These are phyloP conservation scores for Chelonus formosanus DNA, from an alignment of 2,888 invertebrate genomes.

Conservation along the genomic window DNA sequence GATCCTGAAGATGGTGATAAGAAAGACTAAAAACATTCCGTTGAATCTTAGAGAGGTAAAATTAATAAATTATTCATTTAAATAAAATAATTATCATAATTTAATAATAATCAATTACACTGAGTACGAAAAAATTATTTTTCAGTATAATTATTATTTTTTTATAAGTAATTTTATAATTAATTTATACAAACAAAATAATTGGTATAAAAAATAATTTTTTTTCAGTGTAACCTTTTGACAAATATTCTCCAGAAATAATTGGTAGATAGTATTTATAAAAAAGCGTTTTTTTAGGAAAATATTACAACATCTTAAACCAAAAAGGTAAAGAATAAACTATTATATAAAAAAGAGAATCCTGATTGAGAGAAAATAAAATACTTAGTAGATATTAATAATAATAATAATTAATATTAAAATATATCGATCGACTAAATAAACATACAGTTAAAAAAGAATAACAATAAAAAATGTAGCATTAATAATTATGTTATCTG, in stretches of 20 bases:
- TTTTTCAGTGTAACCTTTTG: background rate
- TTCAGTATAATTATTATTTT: background rate
- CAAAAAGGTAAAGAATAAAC: constrained; percentile 32
- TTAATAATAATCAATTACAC: no score
- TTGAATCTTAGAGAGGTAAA: constrained; percentile 44
- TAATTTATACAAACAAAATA: constrained; percentile 27
- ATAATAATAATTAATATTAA: constrained; percentile 36
- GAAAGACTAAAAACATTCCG: constrained; percentile 72
- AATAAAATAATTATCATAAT: no score
- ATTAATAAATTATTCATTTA: background rate
- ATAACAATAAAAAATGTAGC: constrained; percentile 55
- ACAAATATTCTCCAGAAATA: constrained; percentile 1
- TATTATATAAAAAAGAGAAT: constrained; percentile 25
- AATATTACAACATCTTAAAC: constrained; percentile 10
- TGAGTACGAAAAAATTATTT: constrained; percentile 7
- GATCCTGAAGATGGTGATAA: constrained; percentile 95
- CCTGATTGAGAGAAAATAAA: constrained; percentile 36
- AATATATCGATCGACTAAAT: constrained; percentile 40
- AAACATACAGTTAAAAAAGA: constrained; percentile 55
- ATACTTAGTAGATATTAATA: constrained; percentile 46
- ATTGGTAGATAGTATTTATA: constrained; percentile 20
- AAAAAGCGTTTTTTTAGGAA: constrained; percentile 36
- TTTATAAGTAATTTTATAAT: constrained; percentile 25
- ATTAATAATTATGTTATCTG: constrained; percentile 51
- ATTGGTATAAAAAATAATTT: constrained; percentile 3